Conservation (phyloP, 2,888 invertebrate genomes). For the Rhimphoctona megacephalus region DNA sequence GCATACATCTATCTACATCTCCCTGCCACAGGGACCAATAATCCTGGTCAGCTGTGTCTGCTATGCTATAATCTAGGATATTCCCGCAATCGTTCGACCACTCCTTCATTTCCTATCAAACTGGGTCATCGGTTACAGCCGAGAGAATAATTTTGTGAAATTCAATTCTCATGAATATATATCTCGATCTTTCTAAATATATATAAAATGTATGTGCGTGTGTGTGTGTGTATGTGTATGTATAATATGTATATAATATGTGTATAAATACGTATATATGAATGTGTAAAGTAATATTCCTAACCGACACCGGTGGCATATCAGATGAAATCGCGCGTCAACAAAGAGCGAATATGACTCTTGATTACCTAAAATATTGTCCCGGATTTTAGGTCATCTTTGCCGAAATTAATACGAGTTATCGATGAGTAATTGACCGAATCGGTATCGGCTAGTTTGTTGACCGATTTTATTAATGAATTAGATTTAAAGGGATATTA, state of each 20-base stretch:
- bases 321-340: conserved; percentile 56
- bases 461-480: background rate
- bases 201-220: background rate
- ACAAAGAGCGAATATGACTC: conserved; percentile 42
- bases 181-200: background rate
- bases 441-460: background rate
- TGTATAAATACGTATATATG: background rate
- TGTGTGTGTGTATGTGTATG: background rate
- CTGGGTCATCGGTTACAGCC: conserved; percentile 64
- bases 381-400: conserved; percentile 46
- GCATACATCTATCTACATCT: conserved; percentile 33
- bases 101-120: conserved; percentile 67
- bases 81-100: conserved; percentile 60
- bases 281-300: conserved; percentile 19
- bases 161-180: conserved; percentile 68
- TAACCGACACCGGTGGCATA: conserved; percentile 32
- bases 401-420: conserved; percentile 35
- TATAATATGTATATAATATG: background rate
- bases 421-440: background rate
- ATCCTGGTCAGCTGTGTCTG: conserved; percentile 55
- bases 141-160: conserved; percentile 67
- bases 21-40: conserved; percentile 44
- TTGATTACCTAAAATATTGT: conserved; percentile 1
- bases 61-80: conserved; percentile 59
- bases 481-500: no score